Percentiles rank a stretch among this genome's conserved stretches.
Evolutionary conservation across 1,140 invertebrate genomes (phyloP).

Genomic region (Drepana arcuata): DNA sequence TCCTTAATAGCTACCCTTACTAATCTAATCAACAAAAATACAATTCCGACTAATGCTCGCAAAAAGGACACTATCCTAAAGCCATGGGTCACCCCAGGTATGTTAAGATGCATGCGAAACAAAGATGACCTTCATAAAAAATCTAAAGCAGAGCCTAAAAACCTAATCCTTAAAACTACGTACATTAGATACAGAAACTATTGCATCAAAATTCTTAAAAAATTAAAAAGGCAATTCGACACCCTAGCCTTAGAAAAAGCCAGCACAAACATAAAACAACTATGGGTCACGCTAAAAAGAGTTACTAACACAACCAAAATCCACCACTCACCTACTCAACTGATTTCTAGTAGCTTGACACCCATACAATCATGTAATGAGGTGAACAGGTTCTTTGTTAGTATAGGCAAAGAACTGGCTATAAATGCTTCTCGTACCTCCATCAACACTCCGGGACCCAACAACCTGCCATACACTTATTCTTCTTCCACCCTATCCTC

Average conservation of each 20-base stretch:
- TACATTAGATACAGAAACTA: constrained; percentile 3
- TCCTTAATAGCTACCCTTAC: no score
- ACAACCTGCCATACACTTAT: neutral
- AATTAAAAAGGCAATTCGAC: neutral
- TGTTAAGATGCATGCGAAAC: constrained; percentile 1
- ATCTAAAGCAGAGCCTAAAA: neutral
- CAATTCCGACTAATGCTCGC: neutral
- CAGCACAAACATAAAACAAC: neutral
- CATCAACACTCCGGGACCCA: no score
- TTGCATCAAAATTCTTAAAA: constrained; percentile 1
- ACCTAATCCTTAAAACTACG: neutral
- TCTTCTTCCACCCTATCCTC: neutral
- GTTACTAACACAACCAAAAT: constrained; percentile 1
- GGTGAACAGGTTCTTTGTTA: constrained; percentile 2
- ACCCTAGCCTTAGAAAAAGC: neutral
- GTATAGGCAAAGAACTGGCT: constrained; percentile 3
- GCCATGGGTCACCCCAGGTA: constrained; percentile 1
- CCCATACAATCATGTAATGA: neutral
- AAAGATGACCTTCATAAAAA: no score
- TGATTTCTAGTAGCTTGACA: neutral
- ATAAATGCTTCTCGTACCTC: no score
- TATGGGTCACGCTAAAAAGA: constrained; percentile 1
- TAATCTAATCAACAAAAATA: neutral
- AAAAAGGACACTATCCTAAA: neutral
- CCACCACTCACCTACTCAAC: neutral